Percentiles rank a stretch among this genome's conserved stretches.
Evolutionary conservation across 1,140 invertebrate genomes (phyloP).

Genomic region (Drosophila guanche): DNA sequence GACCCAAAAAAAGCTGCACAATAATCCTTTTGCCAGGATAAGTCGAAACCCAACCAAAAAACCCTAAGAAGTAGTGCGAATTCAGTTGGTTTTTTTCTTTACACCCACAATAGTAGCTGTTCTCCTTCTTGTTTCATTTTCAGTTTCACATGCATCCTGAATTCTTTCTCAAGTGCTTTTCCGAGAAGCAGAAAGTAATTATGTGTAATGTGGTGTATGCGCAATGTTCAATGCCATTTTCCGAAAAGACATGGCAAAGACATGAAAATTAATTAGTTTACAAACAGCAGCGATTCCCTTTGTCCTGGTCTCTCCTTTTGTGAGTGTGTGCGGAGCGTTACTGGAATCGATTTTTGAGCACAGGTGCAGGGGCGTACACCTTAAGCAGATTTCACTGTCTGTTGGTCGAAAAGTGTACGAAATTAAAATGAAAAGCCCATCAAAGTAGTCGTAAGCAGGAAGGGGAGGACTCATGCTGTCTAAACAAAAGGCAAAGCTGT

Average conservation of each 20-base stretch:
- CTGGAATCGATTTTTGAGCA: conserved; percentile 24
- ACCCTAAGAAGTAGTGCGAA: not conserved
- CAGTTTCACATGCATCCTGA: conserved; percentile 54
- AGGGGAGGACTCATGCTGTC: conserved; percentile 29
- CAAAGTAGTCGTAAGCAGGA: conserved; percentile 40
- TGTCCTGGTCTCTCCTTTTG: not conserved
- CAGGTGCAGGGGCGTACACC: conserved; percentile 17
- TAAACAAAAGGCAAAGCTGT: conserved; percentile 52
- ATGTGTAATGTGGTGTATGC: conserved; percentile 66
- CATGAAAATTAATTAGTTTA: conserved; percentile 72
- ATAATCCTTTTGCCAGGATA: conserved; percentile 53
- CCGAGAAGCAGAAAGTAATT: conserved; percentile 53
- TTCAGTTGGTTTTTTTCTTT: not conserved
- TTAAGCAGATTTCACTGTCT: conserved; percentile 65
- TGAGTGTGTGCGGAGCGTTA: not conserved
- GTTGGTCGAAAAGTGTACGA: conserved; percentile 53
- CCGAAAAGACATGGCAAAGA: conserved; percentile 32
- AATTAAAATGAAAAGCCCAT: conserved; percentile 45
- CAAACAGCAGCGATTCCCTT: conserved; percentile 36
- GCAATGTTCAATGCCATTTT: conserved; percentile 45
- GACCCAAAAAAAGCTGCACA: conserved; percentile 25
- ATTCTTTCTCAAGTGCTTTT: conserved; percentile 59
- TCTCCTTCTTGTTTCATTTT: conserved; percentile 17
- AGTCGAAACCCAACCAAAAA: conserved; percentile 31
- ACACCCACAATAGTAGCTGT: conserved; percentile 5